Conservation (phyloP, 2,113 vertebrate species). For the Cinclus cinclus region DNA sequence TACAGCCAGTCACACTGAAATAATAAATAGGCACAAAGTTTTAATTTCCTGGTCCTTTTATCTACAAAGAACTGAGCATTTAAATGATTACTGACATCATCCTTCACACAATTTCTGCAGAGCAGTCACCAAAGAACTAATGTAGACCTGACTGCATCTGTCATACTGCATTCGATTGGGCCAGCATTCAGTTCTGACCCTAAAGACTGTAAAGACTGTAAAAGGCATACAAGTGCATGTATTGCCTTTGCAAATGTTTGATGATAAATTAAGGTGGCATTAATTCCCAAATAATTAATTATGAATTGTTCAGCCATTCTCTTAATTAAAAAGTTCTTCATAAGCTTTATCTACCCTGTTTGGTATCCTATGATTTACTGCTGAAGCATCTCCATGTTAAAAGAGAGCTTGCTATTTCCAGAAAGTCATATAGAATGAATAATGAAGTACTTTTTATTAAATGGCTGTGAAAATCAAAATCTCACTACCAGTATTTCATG, state of each 20-base stretch:
- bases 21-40: not conserved
- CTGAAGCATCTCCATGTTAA: not conserved
- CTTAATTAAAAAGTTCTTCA: slow-evolving; percentile 57
- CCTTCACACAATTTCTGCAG: not conserved
- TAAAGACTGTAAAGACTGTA: not conserved
- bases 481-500: not conserved
- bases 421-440: slow-evolving; percentile 2
- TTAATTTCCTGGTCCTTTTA: not conserved
- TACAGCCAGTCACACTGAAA: not conserved
- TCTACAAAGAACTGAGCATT: not conserved
- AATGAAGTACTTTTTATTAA: slow-evolving; percentile 48
- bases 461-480: slow-evolving; percentile 27
- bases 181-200: not conserved
- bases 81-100: not conserved
- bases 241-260: slow-evolving; percentile 21
- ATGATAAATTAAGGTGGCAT: slow-evolving; percentile 46
- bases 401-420: not conserved
- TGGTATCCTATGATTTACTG: slow-evolving; percentile 31
- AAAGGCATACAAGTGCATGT: not conserved
- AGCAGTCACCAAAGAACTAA: not conserved
- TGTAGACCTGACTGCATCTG: not conserved
- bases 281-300: slow-evolving; percentile 64
- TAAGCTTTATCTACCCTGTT: slow-evolving; percentile 28
- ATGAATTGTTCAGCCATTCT: slow-evolving; percentile 50
- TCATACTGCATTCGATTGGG: not conserved